Percentiles rank a stretch among this genome's conserved stretches.
These are phyloP conservation scores for Leptinotarsa haldemani DNA, from an alignment of 2,888 invertebrate genomes.

Conservation along the genomic window DNA sequence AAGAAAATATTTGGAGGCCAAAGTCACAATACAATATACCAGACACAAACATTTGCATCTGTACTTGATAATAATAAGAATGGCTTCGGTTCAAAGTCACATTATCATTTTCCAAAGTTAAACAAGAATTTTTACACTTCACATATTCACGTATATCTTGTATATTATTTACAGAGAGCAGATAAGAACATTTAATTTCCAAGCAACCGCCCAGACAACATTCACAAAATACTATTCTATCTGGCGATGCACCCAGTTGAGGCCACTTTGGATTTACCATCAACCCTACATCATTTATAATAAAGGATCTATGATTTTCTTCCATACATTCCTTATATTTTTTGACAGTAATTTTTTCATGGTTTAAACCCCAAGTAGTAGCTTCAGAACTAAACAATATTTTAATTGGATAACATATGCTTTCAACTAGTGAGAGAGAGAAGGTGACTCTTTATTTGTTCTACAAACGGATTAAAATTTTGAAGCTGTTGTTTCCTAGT, in stretches of 20 bases:
- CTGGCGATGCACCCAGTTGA: constrained; percentile 42
- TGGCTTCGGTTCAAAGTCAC: constrained; percentile 22
- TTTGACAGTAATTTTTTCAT: constrained; percentile 26
- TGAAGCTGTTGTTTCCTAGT: constrained; percentile 18
- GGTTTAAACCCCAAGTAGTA: constrained; percentile 17
- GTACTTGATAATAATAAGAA: constrained; percentile 41
- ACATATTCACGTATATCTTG: constrained; percentile 21
- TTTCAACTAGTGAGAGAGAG: constrained; percentile 12
- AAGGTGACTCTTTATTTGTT: constrained; percentile 18
- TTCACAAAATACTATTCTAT: constrained; percentile 39
- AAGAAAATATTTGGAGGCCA: constrained; percentile 36
- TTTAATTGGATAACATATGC: constrained; percentile 21
- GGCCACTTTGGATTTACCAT: constrained; percentile 30
- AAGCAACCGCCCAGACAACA: constrained; percentile 32
- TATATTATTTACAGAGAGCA: constrained; percentile 7
- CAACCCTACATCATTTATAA: constrained; percentile 35
- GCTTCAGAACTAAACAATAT: constrained; percentile 14
- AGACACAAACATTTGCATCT: constrained; percentile 39
- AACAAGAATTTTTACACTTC: constrained; percentile 22
- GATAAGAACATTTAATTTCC: constrained; percentile 42
- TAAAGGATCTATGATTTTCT: constrained; percentile 34
- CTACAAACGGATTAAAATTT: constrained; percentile 28
- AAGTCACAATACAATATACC: constrained; percentile 37
- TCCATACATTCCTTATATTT: constrained; percentile 11
- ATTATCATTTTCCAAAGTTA: neutral